Evolutionary conservation across 2,888 invertebrate species (phyloP), one percentile per base, ranked within the genome.

Genomic region (Megaustenia siamemsis): DNA sequence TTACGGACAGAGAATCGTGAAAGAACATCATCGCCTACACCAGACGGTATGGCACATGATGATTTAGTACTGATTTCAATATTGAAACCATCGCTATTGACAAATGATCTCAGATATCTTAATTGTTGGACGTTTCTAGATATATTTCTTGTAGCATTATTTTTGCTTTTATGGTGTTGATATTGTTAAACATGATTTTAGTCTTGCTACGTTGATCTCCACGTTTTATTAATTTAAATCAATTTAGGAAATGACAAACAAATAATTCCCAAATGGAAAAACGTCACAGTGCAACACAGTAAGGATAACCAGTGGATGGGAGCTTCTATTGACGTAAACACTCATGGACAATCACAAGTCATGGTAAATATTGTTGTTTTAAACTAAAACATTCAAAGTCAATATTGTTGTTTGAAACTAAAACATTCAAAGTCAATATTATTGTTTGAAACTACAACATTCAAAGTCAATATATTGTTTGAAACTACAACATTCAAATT

Each of bases 221-320:
- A 60, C 15, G 24, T 60, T 60, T 60, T n/a, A 21, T 6, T n/a
- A 66, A 56, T n/a, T n/a, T n/a, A n/a, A 60, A 45, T 69, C 43
- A 21, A 53, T 83, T 0, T 66, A 88, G 88, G 88, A 24, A 88
- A 88, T 83, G 84, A 86, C 10, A 83, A 82, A 69, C 88, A 88
- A 78, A 45, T 71, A 0, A 80, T 88, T 38, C 53, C 49, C 15
- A 88, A 87, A 73, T 85, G 86, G 83, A 87, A 86, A 75, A 73
- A 87, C 66, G 68, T 87, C 18, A 86, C 86, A n/a, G 69, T 88
- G 8, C 79, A 81, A 4, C 90, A 90, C 82, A 89, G 88, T 28
- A 90, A 89, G 83, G 85, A 89, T 60, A 86, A 89, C 45, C 88
- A 90, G 71, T 90, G 90, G 89, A 79, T 91, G 12, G 91, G 91